Evolutionary conservation across 2,797 vertebrate genomes (phyloP).

Genomic region (Danio jaintianensis): DNA sequence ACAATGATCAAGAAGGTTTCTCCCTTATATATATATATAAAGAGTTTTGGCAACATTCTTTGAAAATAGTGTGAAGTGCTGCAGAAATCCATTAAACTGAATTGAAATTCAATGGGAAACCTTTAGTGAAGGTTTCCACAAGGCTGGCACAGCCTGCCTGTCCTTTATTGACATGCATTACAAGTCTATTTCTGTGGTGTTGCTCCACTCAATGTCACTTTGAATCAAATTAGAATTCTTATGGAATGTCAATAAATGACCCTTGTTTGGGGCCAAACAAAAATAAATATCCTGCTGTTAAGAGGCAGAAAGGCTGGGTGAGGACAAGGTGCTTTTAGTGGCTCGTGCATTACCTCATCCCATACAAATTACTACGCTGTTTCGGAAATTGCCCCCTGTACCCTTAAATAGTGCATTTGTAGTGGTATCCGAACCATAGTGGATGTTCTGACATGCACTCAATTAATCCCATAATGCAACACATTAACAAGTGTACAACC

Average conservation of each 20-base stretch:
- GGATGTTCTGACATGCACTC: too few species aligned
- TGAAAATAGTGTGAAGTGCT: background rate
- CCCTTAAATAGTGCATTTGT: too few species aligned
- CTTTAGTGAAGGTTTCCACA: slow-evolving; percentile 20
- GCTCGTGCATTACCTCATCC: slow-evolving; percentile 53
- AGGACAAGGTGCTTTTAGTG: background rate
- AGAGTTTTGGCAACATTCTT: too few species aligned
- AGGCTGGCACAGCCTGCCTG: slow-evolving; percentile 33
- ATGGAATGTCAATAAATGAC: slow-evolving; percentile 72
- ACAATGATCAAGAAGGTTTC: background rate
- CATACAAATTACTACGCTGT: slow-evolving; percentile 22
- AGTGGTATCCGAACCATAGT: too few species aligned
- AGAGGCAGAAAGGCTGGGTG: slow-evolving; percentile 37
- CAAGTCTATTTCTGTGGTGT: slow-evolving; percentile 63
- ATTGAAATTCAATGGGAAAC: slow-evolving; percentile 5
- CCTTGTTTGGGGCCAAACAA: slow-evolving; percentile 59
- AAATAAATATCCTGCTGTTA: slow-evolving; percentile 62
- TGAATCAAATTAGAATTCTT: slow-evolving; percentile 67
- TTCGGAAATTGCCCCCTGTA: too few species aligned
- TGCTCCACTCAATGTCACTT: slow-evolving; percentile 67
- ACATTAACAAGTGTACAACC: too few species aligned
- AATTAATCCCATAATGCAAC: too few species aligned
- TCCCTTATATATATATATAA: background rate
- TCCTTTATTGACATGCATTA: slow-evolving; percentile 64
- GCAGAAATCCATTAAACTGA: background rate